A percentile compares a stretch with the other conserved stretches of the same genome.
Conservation (phyloP, 2,797 vertebrate genomes). For the Linurgus olivaceus region DNA sequence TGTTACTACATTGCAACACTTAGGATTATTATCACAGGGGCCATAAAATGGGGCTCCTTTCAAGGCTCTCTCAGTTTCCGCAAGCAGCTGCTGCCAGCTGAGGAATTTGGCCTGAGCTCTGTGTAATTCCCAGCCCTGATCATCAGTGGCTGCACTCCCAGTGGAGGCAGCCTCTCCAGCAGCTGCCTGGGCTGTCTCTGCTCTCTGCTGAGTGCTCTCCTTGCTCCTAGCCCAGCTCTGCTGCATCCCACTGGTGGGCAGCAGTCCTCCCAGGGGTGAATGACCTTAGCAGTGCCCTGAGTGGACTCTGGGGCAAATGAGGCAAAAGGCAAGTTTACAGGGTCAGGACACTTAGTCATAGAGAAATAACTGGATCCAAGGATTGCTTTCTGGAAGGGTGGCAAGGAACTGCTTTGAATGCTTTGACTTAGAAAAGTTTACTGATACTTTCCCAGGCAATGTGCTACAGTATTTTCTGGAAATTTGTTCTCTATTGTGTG, state of each 20-base stretch:
- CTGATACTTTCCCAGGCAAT: background rate
- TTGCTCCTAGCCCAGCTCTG: background rate
- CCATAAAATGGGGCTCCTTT: conserved; percentile 36
- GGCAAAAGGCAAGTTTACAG: background rate
- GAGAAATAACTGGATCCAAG: background rate
- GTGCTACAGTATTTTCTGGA: background rate
- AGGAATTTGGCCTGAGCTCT: conserved; percentile 22
- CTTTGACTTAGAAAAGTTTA: background rate
- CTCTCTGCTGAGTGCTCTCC: background rate
- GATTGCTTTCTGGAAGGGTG: background rate
- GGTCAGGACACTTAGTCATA: background rate
- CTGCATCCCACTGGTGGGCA: background rate
- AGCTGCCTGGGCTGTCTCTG: background rate
- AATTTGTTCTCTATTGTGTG: background rate
- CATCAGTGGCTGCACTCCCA: background rate
- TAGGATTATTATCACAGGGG: conserved; percentile 21
- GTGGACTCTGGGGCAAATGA: background rate
- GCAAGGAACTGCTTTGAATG: background rate
- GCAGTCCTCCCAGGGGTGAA: background rate
- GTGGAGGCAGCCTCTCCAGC: background rate
- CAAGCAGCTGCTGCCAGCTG: conserved; percentile 48
- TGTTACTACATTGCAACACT: conserved; percentile 31
- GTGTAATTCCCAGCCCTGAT: background rate
- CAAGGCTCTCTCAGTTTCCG: conserved; percentile 2
- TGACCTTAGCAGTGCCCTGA: background rate